These are phyloP conservation scores for Sisor rabdophorus DNA, from an alignment of 2,113 vertebrate genomes.

Conservation along the genomic window DNA sequence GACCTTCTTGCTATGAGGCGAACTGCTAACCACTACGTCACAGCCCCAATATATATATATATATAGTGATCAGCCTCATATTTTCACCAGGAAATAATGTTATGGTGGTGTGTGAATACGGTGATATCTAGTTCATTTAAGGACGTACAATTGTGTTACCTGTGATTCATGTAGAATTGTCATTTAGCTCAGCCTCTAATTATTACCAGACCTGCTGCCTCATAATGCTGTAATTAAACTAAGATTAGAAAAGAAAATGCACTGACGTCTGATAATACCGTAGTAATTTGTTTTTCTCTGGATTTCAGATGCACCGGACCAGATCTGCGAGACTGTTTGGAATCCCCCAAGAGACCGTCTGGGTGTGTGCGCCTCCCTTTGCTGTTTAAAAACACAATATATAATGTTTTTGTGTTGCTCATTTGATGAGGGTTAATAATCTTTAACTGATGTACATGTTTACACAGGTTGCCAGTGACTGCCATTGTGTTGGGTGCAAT, in stretches of 20 bases:
- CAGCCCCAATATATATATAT: no score
- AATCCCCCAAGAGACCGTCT: constrained; percentile 41
- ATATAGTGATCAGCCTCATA: background rate
- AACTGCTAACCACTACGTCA: no score
- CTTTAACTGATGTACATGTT: background rate
- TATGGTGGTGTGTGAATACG: background rate
- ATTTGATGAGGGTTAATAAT: background rate
- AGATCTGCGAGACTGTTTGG: constrained; percentile 69
- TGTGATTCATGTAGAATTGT: constrained; percentile 17
- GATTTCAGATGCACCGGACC: constrained; percentile 77
- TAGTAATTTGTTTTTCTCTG: constrained; percentile 23
- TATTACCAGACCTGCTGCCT: background rate
- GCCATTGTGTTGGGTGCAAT: constrained; percentile 76
- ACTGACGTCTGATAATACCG: background rate
- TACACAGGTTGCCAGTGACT: constrained; percentile 70
- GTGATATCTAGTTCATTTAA: background rate
- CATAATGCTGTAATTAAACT: background rate
- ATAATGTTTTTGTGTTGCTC: background rate
- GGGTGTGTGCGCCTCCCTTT: constrained; percentile 51
- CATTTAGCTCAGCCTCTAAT: background rate
- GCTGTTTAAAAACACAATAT: constrained; percentile 23
- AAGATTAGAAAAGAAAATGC: background rate
- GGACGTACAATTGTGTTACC: background rate
- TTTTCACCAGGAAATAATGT: background rate
- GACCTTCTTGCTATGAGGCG: no score